A percentile compares a stretch with the other conserved stretches of the same genome.
Conservation (phyloP, 2,113 vertebrate genomes). For the Crotalus tigris region DNA sequence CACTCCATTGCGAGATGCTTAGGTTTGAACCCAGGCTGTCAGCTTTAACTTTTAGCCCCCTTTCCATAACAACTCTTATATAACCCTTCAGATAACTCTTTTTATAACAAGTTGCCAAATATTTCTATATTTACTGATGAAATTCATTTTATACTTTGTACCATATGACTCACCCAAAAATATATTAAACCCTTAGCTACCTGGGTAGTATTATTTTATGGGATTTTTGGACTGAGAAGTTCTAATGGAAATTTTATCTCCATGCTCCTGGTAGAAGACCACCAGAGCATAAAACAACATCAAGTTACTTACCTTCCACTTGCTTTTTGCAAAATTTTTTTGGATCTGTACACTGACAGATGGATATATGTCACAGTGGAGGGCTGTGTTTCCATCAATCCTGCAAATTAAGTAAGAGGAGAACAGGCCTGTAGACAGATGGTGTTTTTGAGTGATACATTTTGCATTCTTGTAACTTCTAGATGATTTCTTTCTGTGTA, state of each 20-base stretch:
- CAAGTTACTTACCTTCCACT: conserved; percentile 83
- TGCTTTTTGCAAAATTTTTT: conserved; percentile 91
- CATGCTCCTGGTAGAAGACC: background rate
- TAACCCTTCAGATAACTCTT: background rate
- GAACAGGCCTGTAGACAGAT: conserved; percentile 52
- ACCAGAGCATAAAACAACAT: background rate
- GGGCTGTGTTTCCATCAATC: conserved; percentile 86
- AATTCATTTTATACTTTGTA: background rate
- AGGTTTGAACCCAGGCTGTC: background rate
- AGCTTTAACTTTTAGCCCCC: background rate
- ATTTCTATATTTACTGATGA: background rate
- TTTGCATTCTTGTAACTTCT: conserved; percentile 46
- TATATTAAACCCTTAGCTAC: background rate
- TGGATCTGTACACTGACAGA: conserved; percentile 90
- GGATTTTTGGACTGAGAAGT: background rate
- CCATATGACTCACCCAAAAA: background rate
- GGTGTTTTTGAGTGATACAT: conserved; percentile 61
- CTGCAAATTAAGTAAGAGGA: conserved; percentile 69
- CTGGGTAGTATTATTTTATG: rapidly evolving
- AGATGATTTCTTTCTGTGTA: conserved; percentile 50
- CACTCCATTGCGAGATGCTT: background rate
- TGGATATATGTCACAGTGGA: conserved; percentile 83
- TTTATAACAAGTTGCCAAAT: background rate
- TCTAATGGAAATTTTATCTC: background rate
- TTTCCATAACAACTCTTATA: background rate